These are phyloP conservation scores for Ceyx melanurus DNA, from an alignment of 2,113 vertebrate species.

Conservation along the genomic window DNA sequence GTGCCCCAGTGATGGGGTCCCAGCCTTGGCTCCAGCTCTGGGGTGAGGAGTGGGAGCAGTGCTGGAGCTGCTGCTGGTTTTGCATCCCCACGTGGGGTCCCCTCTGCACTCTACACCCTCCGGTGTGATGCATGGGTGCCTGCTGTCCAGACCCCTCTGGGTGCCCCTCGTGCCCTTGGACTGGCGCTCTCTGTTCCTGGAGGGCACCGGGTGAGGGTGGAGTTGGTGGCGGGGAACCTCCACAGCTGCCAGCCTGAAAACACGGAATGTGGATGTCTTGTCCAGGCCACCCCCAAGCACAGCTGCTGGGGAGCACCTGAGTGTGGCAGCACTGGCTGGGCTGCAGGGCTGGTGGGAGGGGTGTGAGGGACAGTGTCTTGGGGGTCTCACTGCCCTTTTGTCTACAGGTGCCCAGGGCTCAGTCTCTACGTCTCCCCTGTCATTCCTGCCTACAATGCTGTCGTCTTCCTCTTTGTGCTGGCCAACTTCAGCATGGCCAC, in stretches of 20 bases:
- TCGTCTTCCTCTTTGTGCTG: slow-evolving; percentile 95
- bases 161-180: fast-evolving
- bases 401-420: slow-evolving; percentile 89
- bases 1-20: neutral
- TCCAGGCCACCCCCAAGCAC: neutral
- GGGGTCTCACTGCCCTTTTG: neutral
- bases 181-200: neutral
- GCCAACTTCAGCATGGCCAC: slow-evolving; percentile 99
- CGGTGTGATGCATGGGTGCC: fast-evolving
- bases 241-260: neutral
- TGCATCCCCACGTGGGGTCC: fast-evolving
- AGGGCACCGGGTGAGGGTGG: neutral
- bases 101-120: fast-evolving
- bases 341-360: too few relatives aligned
- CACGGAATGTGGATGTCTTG: fast-evolving
- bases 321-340: neutral
- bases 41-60: neutral
- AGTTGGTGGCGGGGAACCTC: neutral
- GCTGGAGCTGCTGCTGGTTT: neutral
- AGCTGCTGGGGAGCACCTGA: neutral
- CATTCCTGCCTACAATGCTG: slow-evolving; percentile 88
- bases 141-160: neutral
- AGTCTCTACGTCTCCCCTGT: slow-evolving; percentile 84
- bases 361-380: fast-evolving
- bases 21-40: neutral